Percentiles rank a stretch among this genome's conserved stretches.
These are phyloP conservation scores for Lordiphosa clarofinis DNA, from an alignment of 1,140 invertebrate genomes.

Conservation along the genomic window DNA sequence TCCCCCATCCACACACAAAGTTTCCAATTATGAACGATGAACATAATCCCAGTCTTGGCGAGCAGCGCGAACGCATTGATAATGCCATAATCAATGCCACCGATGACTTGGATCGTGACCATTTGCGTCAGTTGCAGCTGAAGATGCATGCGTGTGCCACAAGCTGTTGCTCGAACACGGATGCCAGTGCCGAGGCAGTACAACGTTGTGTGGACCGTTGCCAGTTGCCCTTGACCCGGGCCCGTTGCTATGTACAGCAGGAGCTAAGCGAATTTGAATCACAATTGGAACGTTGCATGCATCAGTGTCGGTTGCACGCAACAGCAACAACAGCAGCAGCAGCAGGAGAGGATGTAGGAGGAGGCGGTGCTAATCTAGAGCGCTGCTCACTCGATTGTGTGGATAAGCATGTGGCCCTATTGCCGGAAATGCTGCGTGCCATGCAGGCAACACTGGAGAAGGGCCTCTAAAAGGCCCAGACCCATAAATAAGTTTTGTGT, in stretches of 20 bases:
- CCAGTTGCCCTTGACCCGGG: conserved; percentile 84
- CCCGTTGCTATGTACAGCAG: conserved; percentile 87
- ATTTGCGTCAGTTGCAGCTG: conserved; percentile 92
- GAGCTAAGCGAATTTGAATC: conserved; percentile 85
- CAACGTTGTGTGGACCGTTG: conserved; percentile 91
- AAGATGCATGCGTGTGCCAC: conserved; percentile 93
- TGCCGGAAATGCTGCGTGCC: conserved; percentile 87
- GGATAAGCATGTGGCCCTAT: conserved; percentile 86
- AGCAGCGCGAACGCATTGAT: conserved; percentile 88
- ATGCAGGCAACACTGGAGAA: conserved; percentile 84
- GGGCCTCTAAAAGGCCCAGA: conserved; percentile 15
- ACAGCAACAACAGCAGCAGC: neutral
- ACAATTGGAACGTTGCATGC: conserved; percentile 91
- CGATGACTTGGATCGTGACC: conserved; percentile 87
- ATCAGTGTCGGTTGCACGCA: conserved; percentile 52
- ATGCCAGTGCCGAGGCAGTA: conserved; percentile 85
- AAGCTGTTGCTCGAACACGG: conserved; percentile 88
- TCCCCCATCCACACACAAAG: too few species aligned
- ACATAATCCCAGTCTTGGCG: conserved; percentile 83
- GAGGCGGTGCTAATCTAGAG: conserved; percentile 81
- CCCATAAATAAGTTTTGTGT: too few species aligned
- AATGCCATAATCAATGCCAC: conserved; percentile 88
- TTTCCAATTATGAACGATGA: conserved; percentile 18
- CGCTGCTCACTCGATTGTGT: conserved; percentile 91
- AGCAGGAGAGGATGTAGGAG: too few species aligned